These are phyloP conservation scores for Heterodera schachtii DNA, from an alignment of 1,140 invertebrate genomes.

Conservation along the genomic window DNA sequence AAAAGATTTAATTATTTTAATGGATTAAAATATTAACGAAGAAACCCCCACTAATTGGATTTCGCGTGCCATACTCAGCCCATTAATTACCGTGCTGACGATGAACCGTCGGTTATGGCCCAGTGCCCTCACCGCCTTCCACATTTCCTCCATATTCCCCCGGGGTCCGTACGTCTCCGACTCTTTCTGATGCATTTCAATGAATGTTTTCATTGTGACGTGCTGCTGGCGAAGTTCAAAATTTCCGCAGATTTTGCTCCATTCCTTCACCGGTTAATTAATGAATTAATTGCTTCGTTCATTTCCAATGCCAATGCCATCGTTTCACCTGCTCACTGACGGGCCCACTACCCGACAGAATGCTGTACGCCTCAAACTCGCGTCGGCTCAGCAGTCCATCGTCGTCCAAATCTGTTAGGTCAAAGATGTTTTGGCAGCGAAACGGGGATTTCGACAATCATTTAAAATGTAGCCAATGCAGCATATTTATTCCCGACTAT, in stretches of 20 bases:
- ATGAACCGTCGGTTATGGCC: slow-evolving; percentile 52
- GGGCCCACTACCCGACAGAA: slow-evolving; percentile 40
- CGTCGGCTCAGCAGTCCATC: slow-evolving; percentile 47
- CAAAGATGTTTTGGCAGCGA: not conserved
- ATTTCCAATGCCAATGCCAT: not conserved
- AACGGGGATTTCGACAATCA: too few relatives aligned
- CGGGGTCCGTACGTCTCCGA: slow-evolving; percentile 41
- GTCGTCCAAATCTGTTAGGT: slow-evolving; percentile 37
- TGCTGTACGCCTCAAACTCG: slow-evolving; percentile 51
- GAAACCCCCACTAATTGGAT: too few relatives aligned
- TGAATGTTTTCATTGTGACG: slow-evolving; percentile 49
- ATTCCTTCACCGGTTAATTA: slow-evolving; percentile 31
- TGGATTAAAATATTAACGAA: too few relatives aligned
- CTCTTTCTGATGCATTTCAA: slow-evolving; percentile 49
- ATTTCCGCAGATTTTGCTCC: slow-evolving; percentile 31
- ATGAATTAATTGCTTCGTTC: not conserved
- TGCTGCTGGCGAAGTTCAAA: slow-evolving; percentile 45
- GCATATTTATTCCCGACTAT: too few relatives aligned
- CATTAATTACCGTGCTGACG: slow-evolving; percentile 43
- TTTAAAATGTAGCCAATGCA: too few relatives aligned
- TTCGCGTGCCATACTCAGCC: too few relatives aligned
- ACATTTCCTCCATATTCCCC: slow-evolving; percentile 48
- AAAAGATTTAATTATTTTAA: too few relatives aligned
- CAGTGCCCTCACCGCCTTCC: slow-evolving; percentile 41
- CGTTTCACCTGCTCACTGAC: slow-evolving; percentile 35